Evolutionary conservation across 1,140 invertebrate species (phyloP), one percentile per base, ranked within the genome.

Genomic region (Drosophila cardini): DNA sequence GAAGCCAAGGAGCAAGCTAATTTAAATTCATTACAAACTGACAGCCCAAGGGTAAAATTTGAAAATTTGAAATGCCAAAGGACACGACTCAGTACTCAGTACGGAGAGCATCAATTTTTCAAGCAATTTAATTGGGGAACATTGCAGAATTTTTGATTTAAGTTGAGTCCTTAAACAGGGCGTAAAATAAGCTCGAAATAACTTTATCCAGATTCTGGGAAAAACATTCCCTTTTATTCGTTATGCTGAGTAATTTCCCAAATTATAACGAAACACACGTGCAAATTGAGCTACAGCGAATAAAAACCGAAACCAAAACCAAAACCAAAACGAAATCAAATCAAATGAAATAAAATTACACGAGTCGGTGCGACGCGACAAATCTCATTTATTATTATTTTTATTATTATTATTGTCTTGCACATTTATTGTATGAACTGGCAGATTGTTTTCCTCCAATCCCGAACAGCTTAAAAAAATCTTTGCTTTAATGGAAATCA

Each of bases 91-190:
- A 34, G 11, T 7, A 45, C 48, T 52, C 9, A 34, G 11, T 7
- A 45, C 48, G 46, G 26, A 52, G 58, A 62, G 45, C 64, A 87
- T 73, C 32, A 77, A 87, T 83, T 89, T 83, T 89, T 71, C 76
- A 77, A 58, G 52, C 80, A 87, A 84, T 87, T 89, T 87, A 89
- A 87, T 87, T 87, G 76, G 77, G 64, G 65, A 76, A 69, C 52
- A 50, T 62, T 46, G n/a, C 5, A 52, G 38, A 72, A 75, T 75
- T 85, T 72, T 67, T 58, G 64, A 50, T 77, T 80, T 63, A 64
- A 57, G 67, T 32, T 36, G 34, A 38, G 70, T 50, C 52, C 60
- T 72, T 76, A 68, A 79, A 76, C 55, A 69, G 62, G 43, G 61
- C 60, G 57, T 64, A 63, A 26, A 80, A 81, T n/a, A n/a, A 50